Conservation (phyloP, 1,140 invertebrate species). For the Monomorium pharaonis region DNA sequence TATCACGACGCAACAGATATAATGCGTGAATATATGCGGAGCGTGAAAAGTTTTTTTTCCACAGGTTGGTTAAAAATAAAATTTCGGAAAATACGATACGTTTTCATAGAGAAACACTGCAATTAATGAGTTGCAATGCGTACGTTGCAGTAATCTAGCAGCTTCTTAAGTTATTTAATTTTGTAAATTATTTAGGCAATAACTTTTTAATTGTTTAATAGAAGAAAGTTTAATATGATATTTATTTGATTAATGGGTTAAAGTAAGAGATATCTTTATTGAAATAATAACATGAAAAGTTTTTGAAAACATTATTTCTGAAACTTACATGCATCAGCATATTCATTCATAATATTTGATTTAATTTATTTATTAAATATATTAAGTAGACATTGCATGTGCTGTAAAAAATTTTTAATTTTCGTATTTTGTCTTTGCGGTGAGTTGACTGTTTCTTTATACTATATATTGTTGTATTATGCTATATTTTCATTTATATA, state of each 20-base stretch:
- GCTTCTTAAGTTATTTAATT: neutral
- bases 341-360: slow-evolving; percentile 15
- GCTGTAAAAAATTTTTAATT: neutral
- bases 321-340: neutral
- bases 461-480: neutral
- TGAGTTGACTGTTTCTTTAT: neutral
- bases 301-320: neutral
- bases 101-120: neutral
- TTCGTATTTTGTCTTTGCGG: neutral
- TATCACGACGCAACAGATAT: neutral
- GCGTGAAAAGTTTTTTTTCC: neutral
- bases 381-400: neutral
- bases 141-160: neutral
- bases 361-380: neutral
- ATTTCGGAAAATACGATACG: slow-evolving; percentile 3
- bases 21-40: neutral
- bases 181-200: neutral
- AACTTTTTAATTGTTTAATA: neutral
- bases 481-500: neutral
- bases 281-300: neutral
- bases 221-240: neutral
- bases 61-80: neutral
- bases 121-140: neutral
- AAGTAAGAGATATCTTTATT: neutral
- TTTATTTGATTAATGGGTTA: neutral